Base-by-base conservation (phyloP, 2,888 invertebrate species). In the Andrena hattorfiana region DNA sequence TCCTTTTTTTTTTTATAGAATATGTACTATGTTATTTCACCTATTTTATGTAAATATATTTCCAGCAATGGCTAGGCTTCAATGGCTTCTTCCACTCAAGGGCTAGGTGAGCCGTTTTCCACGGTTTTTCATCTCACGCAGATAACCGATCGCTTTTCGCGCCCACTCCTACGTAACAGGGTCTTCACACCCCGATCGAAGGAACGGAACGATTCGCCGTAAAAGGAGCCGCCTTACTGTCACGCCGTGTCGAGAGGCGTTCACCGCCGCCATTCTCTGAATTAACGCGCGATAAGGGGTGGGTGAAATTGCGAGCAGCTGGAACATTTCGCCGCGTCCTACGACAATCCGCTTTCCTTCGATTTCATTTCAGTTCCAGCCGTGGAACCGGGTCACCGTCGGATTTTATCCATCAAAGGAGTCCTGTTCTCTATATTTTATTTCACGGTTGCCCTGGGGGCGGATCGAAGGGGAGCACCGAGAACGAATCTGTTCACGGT, bases 341-440 rank as follows among this genome's bases (percentile, higher is more conserved):
- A 16, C 26, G 35, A 49, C 68, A 54, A 62, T 81, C 35, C 56
- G 20, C 48, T 72, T 67, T 49, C 23, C 66, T 51, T 30, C 54
- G 23, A 69, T 75, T 79, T 66, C 35, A 60, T 62, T 62, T 10
- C 20, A 20, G 32, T 35, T 23, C 10, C 20, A 60, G 26, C n/a
- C 8, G 20, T 16, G 32, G 66, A 66, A 66, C 2, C 49, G 28
- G 42, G 66, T 60, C 59, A 66, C 48, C n/a, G 13, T 8, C 26
- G 28, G 49, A 66, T 78, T 63, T 63, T 32, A 7, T 26, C 23
- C 28, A 6, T 23, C 30, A 54, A 30, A 67, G n/a, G 32, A 7
- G n/a, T 2, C 10, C 20, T 8, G 35, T 23, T 48, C 28, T 13
- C 2, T 13, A 63, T 42, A 63, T 68, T 77, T 32, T 62, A 54